Evolutionary conservation across 2,888 invertebrate genomes (phyloP).

Genomic region (Lathronympha strigana): DNA sequence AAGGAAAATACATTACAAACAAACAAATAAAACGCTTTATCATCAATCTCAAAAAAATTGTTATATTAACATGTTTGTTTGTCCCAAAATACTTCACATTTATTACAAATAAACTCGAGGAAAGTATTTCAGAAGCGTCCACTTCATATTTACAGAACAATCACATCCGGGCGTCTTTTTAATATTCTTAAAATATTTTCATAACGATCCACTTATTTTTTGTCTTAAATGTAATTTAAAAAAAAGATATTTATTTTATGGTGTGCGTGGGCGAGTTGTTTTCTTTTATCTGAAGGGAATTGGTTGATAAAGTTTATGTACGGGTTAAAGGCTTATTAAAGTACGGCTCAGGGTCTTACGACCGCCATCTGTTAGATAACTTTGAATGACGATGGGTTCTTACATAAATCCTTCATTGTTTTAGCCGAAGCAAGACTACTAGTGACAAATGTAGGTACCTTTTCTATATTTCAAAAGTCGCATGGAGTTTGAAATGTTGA

Average conservation of each 20-base stretch:
- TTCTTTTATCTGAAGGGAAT: constrained; percentile 18
- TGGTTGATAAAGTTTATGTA: constrained; percentile 12
- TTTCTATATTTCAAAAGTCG: not conserved
- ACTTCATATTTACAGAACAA: constrained; percentile 6
- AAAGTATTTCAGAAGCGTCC: not conserved
- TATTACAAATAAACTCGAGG: not conserved
- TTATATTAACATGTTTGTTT: not conserved
- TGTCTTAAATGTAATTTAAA: not conserved
- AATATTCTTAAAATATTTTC: not conserved
- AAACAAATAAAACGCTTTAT: not conserved
- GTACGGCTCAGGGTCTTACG: constrained; percentile 24
- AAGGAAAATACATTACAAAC: not conserved
- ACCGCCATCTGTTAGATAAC: constrained; percentile 10
- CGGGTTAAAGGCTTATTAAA: constrained; percentile 9
- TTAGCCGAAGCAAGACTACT: not conserved
- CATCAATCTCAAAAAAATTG: not conserved
- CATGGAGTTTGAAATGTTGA: too few species aligned
- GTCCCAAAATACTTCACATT: not conserved
- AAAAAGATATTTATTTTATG: not conserved
- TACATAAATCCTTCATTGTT: not conserved
- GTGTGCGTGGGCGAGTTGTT: not conserved
- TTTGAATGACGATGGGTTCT: not conserved
- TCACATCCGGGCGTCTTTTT: not conserved
- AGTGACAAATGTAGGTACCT: not conserved
- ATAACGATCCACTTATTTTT: not conserved